Percentiles rank a stretch among this genome's conserved stretches.
phyloP scores from a whole-genome alignment of 1,140 invertebrate genomes.

The Hyposmocoma kahamanoa region DNA sequence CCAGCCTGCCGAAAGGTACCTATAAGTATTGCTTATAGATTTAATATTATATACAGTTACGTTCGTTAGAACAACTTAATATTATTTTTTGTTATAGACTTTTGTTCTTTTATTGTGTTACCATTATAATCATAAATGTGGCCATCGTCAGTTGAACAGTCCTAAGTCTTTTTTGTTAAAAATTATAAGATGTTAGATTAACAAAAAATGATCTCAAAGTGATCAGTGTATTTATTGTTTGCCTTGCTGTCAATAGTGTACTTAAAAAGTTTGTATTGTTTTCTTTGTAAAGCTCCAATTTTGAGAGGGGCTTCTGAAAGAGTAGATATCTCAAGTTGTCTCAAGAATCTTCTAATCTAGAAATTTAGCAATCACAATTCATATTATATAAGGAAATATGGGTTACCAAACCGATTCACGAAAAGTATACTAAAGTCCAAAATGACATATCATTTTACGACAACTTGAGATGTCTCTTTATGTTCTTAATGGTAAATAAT shows the following conservation, averaged over 20 bases:
- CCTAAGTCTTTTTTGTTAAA: conserved; percentile 44
- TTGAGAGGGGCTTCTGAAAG: too few relatives aligned
- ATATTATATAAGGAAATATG: neutral
- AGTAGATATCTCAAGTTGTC: too few relatives aligned
- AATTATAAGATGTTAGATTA: conserved; percentile 58
- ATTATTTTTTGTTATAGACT: conserved; percentile 27
- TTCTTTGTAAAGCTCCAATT: too few relatives aligned
- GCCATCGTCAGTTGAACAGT: conserved; percentile 46
- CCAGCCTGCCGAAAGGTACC: conserved; percentile 22
- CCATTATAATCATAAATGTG: conserved; percentile 39
- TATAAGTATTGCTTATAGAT: conserved; percentile 39
- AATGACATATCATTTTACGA: neutral
- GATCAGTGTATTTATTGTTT: conserved; percentile 69
- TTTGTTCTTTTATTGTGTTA: conserved; percentile 44
- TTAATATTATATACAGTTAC: conserved; percentile 30
- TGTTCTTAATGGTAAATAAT: neutral
- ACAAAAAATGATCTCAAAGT: conserved; percentile 60
- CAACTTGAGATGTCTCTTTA: neutral
- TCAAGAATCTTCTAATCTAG: too few relatives aligned
- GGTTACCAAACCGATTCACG: neutral
- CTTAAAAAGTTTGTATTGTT: conserved; percentile 34
- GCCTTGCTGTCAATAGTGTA: conserved; percentile 59
- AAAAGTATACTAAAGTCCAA: neutral
- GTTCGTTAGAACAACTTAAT: conserved; percentile 32
- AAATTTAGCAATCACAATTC: neutral